Evolutionary conservation across 2,888 invertebrate genomes (phyloP), one percentile per base, ranked within the genome.

Genomic region (Cactoblastis cactorum): DNA sequence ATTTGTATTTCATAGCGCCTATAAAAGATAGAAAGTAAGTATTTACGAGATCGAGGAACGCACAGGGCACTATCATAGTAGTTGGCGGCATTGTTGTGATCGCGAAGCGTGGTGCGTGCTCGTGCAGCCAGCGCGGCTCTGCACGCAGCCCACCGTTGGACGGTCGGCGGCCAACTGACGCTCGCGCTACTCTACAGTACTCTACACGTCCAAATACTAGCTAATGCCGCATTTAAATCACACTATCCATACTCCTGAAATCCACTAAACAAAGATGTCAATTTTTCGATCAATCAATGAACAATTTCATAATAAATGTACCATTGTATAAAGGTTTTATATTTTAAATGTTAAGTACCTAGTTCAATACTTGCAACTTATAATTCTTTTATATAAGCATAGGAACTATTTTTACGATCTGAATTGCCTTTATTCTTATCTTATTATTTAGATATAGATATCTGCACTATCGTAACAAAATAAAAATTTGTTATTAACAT

Each of bases 41-140:
- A 62, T 64, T 69, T 67, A 72, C 62, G 63, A 63, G 62, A 53
- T 52, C 60, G 62, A 55, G 56, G 69, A 71, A 89, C 89, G 83
- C 80, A 88, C 88, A 89, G 74, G 84, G 87, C 76, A 89, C 88
- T 74, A 89, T 82, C 84, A 87, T 88, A 65, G 89, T 84, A 59
- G 88, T 88, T 63, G 89, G 89, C 77, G 89, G 89, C 89, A 89
- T 89, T 80, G 69, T 77, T 81, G 76, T 77, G 80, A 69, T 77
- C 81, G 76, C 77, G 72, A 67, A 63, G 67, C 67, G 63, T 48
- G 15, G 38, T 28, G 24, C 11, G 34, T 18, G 35, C 38, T 64
- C 67, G 75, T 71, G 75, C 71, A 69, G 69, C 68, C 65, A 62
- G 63, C 67, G 70, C 72, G 69, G 68, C 62, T 66, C 63, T 63